These are phyloP conservation scores for Drosophila carrolli DNA, from an alignment of 1,140 invertebrate species.

Conservation along the genomic window DNA sequence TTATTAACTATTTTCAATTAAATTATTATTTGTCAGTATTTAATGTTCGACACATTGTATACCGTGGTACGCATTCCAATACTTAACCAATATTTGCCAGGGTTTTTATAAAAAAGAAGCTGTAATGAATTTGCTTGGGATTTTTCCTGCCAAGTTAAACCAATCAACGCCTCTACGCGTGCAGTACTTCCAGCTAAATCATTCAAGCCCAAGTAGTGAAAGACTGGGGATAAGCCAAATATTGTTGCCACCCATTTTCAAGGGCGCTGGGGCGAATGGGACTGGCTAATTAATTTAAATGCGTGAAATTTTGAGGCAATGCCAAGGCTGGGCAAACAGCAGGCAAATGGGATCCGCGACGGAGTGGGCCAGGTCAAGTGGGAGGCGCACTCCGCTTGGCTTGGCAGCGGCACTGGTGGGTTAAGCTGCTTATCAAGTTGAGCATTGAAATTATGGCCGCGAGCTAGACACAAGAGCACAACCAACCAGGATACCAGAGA, in stretches of 20 bases:
- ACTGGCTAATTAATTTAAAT: constrained; percentile 71
- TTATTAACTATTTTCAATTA: no score
- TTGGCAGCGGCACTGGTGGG: constrained; percentile 49
- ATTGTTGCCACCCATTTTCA: constrained; percentile 2
- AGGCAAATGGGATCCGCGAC: constrained; percentile 38
- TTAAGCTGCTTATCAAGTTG: constrained; percentile 83
- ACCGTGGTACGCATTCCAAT: no score
- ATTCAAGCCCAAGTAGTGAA: not conserved
- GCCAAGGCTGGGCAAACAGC: constrained; percentile 55
- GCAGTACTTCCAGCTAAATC: not conserved
- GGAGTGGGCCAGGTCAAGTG: constrained; percentile 49
- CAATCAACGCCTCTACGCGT: not conserved
- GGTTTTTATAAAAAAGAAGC: no score
- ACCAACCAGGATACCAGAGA: constrained; percentile 50
- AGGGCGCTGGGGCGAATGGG: not conserved
- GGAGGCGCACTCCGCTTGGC: constrained; percentile 17
- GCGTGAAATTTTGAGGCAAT: constrained; percentile 73
- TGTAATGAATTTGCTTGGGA: no score
- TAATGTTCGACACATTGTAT: no score
- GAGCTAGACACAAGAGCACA: constrained; percentile 73
- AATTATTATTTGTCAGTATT: no score
- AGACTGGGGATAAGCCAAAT: not conserved
- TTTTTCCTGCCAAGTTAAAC: not conserved
- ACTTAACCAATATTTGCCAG: no score
- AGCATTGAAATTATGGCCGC: constrained; percentile 83